Percentiles rank a stretch among this genome's conserved stretches.
Conservation (phyloP, 2,888 invertebrate species). For the Caenorhabditis sp. region DNA sequence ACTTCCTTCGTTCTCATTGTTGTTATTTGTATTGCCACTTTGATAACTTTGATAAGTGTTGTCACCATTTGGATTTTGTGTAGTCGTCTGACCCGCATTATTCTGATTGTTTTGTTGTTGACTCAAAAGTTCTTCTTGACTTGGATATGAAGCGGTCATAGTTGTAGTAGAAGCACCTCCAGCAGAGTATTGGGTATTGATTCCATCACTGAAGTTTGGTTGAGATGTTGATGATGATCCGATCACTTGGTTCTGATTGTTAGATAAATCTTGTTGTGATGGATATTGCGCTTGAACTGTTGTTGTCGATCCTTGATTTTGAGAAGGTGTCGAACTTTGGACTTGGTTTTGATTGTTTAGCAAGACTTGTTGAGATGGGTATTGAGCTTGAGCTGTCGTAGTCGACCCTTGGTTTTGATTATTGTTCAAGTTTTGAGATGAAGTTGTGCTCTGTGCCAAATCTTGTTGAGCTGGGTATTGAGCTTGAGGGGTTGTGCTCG, state of each 20-base stretch:
- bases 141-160: neutral
- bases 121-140: neutral
- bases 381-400: neutral
- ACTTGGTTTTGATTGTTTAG: neutral
- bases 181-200: neutral
- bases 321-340: neutral
- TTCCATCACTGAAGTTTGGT: neutral
- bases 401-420: slow-evolving; percentile 6
- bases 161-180: neutral
- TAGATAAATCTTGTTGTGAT: neutral
- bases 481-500: neutral
- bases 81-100: too few species aligned
- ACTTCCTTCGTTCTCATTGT: neutral
- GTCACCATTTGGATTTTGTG: neutral
- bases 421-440: too few species aligned
- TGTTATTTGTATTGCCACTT: neutral
- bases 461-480: slow-evolving; percentile 32
- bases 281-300: neutral
- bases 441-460: slow-evolving; percentile 6
- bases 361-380: neutral
- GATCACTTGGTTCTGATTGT: too few species aligned
- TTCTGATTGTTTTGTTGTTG: neutral
- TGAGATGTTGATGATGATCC: too few species aligned
- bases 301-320: neutral
- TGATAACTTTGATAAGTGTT: neutral